Conservation (phyloP, 1,140 invertebrate genomes). For the Solenopsis fugax region DNA sequence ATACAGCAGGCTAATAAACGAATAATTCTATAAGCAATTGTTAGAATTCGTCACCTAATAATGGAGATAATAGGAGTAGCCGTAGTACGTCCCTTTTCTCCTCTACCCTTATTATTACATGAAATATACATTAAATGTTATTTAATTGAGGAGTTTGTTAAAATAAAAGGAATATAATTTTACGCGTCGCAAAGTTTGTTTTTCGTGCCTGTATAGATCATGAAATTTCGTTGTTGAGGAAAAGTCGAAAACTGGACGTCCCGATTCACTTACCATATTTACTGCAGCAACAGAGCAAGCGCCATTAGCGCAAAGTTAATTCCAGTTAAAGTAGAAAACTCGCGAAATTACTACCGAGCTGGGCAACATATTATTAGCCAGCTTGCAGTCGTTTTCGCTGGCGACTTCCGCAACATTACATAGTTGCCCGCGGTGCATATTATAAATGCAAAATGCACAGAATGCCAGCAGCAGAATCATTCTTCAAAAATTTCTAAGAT, state of each 20-base stretch:
- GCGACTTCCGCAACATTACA: constrained; percentile 22
- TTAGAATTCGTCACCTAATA: no score
- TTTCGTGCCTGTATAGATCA: not conserved
- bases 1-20: no score
- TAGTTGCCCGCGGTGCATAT: constrained; percentile 4
- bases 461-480: not conserved
- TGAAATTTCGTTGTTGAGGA: constrained; percentile 33
- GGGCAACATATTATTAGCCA: constrained; percentile 55
- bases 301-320: constrained; percentile 65
- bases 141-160: constrained; percentile 4
- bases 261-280: constrained; percentile 61
- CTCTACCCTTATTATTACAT: not conserved
- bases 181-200: not conserved
- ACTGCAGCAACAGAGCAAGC: constrained; percentile 42
- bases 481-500: constrained; percentile 26
- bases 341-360: constrained; percentile 42
- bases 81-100: no score
- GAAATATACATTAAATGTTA: not conserved
- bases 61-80: no score
- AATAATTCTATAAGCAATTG: no score
- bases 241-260: constrained; percentile 42
- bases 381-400: constrained; percentile 58
- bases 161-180: not conserved
- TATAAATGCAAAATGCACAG: constrained; percentile 49
- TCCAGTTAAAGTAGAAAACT: constrained; percentile 73